phyloP scores from a whole-genome alignment of 1,140 invertebrate genomes.

The Lasioglossum baleicum region DNA sequence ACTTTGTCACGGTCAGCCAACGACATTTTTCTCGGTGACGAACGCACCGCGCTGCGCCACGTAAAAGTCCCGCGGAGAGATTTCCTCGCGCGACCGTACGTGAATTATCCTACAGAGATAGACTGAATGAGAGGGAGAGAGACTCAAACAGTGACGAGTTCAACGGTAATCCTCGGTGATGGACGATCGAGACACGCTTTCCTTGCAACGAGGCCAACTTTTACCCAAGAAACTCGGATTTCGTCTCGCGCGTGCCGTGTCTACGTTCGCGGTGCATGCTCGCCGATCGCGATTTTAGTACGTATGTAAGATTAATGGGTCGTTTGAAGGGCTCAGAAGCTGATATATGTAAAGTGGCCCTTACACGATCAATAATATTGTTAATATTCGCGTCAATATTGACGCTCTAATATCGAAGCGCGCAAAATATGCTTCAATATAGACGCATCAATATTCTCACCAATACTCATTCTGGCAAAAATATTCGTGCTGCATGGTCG shows the following conservation, averaged over 20 bases:
- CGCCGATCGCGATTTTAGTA: too few species aligned
- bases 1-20: slow-evolving; percentile 52
- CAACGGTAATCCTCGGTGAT: slow-evolving; percentile 53
- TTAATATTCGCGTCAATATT: too few species aligned
- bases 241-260: not conserved
- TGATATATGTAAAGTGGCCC: too few species aligned
- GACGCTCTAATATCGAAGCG: too few species aligned
- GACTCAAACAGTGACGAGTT: slow-evolving; percentile 21
- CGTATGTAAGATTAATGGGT: too few species aligned
- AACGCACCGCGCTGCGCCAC: not conserved
- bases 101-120: slow-evolving; percentile 22
- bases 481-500: too few species aligned
- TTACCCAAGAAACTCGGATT: slow-evolving; percentile 59
- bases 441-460: too few species aligned
- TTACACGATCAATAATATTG: too few species aligned
- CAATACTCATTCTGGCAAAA: too few species aligned
- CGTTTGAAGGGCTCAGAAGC: too few species aligned
- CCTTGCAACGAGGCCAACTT: slow-evolving; percentile 52
- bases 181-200: slow-evolving; percentile 42
- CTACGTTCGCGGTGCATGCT: not conserved
- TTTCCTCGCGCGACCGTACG: slow-evolving; percentile 27
- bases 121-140: not conserved
- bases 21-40: slow-evolving; percentile 47
- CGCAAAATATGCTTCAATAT: too few species aligned
- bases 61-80: slow-evolving; percentile 13